Evolutionary conservation across 2,113 vertebrate genomes (phyloP).

Genomic region (Leucopsar rothschildi): DNA sequence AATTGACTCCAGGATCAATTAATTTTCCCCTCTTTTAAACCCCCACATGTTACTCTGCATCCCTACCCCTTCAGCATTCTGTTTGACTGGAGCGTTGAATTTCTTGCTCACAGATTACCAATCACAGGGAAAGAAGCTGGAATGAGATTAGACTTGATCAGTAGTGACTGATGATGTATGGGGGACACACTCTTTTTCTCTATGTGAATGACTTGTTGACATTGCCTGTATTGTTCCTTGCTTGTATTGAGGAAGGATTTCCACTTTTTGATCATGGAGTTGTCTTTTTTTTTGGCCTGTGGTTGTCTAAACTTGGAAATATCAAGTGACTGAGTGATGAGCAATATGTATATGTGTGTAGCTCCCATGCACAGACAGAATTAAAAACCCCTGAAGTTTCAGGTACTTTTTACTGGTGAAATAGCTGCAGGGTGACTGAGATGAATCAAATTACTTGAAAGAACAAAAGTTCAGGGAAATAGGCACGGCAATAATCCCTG

Average conservation of each 20-base stretch:
- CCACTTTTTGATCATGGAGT: background rate
- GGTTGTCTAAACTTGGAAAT: background rate
- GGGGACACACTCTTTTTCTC: background rate
- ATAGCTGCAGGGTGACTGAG: background rate
- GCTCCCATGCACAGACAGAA: background rate
- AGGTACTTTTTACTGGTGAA: background rate
- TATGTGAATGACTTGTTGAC: background rate
- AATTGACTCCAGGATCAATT: background rate
- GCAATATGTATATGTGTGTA: accelerated
- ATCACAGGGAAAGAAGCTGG: background rate
- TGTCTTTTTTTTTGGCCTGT: background rate
- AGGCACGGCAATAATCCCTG: background rate
- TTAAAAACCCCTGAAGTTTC: background rate
- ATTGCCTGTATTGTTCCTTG: no score
- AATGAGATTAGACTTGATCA: background rate
- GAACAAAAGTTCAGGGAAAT: conserved; percentile 38
- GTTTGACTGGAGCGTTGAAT: background rate
- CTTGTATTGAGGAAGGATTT: background rate
- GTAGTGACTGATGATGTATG: background rate
- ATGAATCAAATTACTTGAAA: conserved; percentile 19
- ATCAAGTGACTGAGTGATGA: background rate
- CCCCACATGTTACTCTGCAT: background rate
- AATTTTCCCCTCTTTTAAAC: background rate
- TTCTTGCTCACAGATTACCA: background rate
- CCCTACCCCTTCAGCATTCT: background rate